A percentile compares a stretch with the other conserved stretches of the same genome.
Evolutionary conservation across 1,140 invertebrate genomes (phyloP).

Genomic region (Drosophila bocqueti): DNA sequence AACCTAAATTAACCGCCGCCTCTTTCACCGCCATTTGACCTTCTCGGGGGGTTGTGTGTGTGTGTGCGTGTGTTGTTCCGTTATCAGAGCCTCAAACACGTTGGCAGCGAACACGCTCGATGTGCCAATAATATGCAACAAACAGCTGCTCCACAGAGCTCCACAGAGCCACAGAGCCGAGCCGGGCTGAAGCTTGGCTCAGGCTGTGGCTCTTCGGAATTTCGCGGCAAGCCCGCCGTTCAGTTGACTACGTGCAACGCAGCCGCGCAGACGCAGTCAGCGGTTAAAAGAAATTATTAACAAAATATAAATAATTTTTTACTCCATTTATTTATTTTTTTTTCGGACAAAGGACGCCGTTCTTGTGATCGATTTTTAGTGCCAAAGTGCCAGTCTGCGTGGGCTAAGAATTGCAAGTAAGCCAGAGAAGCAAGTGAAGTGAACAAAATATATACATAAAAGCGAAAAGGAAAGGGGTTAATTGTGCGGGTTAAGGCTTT

Average conservation of each 20-base stretch:
- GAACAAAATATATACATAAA: background rate
- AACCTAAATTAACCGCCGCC: constrained; percentile 6
- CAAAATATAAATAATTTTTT: constrained; percentile 16
- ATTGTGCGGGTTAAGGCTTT: constrained; percentile 22
- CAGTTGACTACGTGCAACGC: constrained; percentile 81
- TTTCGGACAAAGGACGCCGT: constrained; percentile 23
- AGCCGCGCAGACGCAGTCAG: constrained; percentile 73
- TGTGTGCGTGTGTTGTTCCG: constrained; percentile 7
- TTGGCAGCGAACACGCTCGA: constrained; percentile 65
- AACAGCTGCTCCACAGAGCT: constrained; percentile 47
- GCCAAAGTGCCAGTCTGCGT: constrained; percentile 48
- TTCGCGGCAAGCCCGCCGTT: constrained; percentile 67
- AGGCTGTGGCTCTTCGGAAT: constrained; percentile 55
- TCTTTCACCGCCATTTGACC: constrained; percentile 28
- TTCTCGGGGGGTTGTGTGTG: constrained; percentile 7
- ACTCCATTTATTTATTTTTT: constrained; percentile 4
- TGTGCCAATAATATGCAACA: constrained; percentile 81
- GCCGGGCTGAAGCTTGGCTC: background rate
- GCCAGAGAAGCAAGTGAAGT: constrained; percentile 35
- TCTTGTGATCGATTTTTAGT: constrained; percentile 38
- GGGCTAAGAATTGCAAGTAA: constrained; percentile 54
- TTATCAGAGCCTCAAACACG: constrained; percentile 74
- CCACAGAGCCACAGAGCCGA: background rate
- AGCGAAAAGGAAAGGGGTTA: constrained; percentile 4
- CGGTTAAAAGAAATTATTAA: constrained; percentile 19